A percentile compares a stretch with the other conserved stretches of the same genome.
These are phyloP conservation scores for Pseudotriccus pelzelni DNA, from an alignment of 2,797 vertebrate species.

Conservation along the genomic window DNA sequence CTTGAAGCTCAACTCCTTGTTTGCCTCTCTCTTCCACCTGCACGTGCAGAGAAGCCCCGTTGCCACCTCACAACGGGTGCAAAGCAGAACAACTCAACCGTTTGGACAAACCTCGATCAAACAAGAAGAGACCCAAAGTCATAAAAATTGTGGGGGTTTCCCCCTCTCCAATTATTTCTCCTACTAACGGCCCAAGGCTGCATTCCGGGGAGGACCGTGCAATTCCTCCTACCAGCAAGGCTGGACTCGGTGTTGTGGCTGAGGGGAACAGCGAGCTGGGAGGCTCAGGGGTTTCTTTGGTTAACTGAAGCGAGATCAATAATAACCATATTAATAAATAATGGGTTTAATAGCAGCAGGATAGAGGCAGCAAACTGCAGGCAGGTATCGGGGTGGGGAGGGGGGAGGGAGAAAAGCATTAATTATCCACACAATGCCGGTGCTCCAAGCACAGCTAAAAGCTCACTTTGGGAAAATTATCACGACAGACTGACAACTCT, in stretches of 20 bases:
- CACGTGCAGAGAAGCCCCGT: rapidly evolving
- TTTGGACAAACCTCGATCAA: rapidly evolving
- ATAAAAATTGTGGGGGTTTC: neutral
- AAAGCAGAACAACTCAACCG: neutral
- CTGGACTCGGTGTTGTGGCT: neutral
- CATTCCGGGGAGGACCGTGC: neutral
- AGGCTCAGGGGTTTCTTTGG: neutral
- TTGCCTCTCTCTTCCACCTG: neutral
- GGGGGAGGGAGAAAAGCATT: neutral
- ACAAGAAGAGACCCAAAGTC: neutral
- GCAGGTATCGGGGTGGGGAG: neutral
- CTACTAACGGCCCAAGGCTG: neutral
- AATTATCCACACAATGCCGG: neutral
- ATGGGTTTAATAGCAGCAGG: constrained; percentile 18
- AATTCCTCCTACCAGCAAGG: neutral
- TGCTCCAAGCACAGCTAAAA: neutral
- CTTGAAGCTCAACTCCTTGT: neutral
- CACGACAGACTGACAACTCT: constrained; percentile 9
- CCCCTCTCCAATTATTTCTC: neutral
- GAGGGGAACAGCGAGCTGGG: neutral
- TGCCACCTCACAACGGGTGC: rapidly evolving
- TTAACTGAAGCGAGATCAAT: constrained; percentile 53
- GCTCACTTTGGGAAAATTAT: constrained; percentile 22
- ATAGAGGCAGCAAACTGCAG: neutral
- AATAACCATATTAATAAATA: constrained; percentile 54